Conservation (phyloP, 2,888 invertebrate species). For the Acrocera orbiculus region DNA sequence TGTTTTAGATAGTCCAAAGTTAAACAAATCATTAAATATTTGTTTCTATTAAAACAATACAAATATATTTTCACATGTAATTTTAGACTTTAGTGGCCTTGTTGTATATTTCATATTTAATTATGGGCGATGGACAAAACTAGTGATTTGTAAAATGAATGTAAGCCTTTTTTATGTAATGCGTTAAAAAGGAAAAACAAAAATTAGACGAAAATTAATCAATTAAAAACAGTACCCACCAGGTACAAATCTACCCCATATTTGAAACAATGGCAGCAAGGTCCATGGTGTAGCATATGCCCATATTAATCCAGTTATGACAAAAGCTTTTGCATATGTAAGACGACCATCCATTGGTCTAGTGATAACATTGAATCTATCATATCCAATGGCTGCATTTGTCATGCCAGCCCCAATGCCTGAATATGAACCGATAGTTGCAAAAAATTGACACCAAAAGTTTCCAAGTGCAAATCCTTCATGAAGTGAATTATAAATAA, state of each 20-base stretch:
- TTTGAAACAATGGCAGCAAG: slow-evolving; percentile 54
- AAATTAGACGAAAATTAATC: not conserved
- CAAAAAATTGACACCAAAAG: slow-evolving; percentile 59
- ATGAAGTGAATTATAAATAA: slow-evolving; percentile 67
- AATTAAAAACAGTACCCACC: slow-evolving; percentile 22
- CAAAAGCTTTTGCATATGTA: slow-evolving; percentile 54
- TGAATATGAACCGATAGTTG: slow-evolving; percentile 56
- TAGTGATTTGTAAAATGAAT: no score
- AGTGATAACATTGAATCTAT: slow-evolving; percentile 58
- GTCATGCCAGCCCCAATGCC: slow-evolving; percentile 63
- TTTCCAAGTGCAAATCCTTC: slow-evolving; percentile 57
- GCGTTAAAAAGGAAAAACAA: not conserved
- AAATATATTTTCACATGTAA: no score
- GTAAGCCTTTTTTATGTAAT: not conserved
- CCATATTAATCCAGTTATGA: slow-evolving; percentile 59
- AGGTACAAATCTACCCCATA: slow-evolving; percentile 72
- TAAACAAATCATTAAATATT: no score
- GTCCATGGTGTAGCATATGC: slow-evolving; percentile 64
- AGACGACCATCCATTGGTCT: slow-evolving; percentile 65
- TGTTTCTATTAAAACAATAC: no score
- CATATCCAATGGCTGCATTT: slow-evolving; percentile 71
- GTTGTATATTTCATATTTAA: no score
- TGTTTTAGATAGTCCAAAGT: no score
- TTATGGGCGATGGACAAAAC: no score
- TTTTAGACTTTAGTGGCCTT: no score